Conservation (phyloP, 1,140 invertebrate species). For the Brachionus angularis region DNA sequence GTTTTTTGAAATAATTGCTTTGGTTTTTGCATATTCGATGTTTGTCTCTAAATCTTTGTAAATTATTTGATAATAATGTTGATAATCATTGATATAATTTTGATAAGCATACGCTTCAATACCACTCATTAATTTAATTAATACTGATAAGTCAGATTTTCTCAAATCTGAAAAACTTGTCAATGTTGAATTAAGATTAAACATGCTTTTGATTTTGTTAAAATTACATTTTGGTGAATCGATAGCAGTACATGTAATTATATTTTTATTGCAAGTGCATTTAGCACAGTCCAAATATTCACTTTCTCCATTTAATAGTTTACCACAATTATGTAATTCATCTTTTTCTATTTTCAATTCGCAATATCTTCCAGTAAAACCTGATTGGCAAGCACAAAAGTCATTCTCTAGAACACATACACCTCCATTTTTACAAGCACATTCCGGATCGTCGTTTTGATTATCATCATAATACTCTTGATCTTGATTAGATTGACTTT, state of each 20-base stretch:
- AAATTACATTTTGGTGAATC: neutral
- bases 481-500: neutral
- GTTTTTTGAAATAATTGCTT: neutral
- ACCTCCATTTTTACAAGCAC: conserved; percentile 32
- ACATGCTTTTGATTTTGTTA: conserved; percentile 4
- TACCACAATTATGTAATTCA: conserved; percentile 1
- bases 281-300: conserved; percentile 36
- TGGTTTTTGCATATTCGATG: no score
- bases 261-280: conserved; percentile 18
- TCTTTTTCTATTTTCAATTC: conserved; percentile 20
- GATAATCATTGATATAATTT: conserved; percentile 19
- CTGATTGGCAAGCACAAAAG: conserved; percentile 26
- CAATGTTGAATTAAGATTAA: neutral
- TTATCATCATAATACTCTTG: neutral
- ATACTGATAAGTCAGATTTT: neutral
- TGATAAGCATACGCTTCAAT: conserved; percentile 3
- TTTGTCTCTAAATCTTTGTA: conserved; percentile 3
- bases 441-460: neutral
- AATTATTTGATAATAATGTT: conserved; percentile 6
- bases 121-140: neutral
- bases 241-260: conserved; percentile 19
- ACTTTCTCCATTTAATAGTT: conserved; percentile 42
- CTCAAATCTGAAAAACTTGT: neutral
- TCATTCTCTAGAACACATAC: conserved; percentile 40
- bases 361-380: conserved; percentile 20